Base-by-base conservation (phyloP, 1,140 invertebrate species). In the Aphis gossypii region DNA sequence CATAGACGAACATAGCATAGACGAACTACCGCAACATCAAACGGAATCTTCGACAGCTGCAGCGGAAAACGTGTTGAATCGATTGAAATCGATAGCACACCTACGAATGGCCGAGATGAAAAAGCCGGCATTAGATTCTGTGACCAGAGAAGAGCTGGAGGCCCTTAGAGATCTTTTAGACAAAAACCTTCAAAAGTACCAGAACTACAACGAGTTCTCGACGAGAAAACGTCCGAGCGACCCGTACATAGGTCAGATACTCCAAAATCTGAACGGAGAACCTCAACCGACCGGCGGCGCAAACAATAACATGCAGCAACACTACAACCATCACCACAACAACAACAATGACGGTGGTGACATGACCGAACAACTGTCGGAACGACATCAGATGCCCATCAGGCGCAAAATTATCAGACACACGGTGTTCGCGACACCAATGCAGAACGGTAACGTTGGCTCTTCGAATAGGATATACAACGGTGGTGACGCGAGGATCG, bases 211-310 rank as follows among this genome's bases (percentile, higher is more conserved):
- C 38, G 89, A 60, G 5, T 11, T n/a, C 48, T 30, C 92, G 20
- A 14, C 23, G 1, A 56, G 35, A 25, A 93, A 41, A 93, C 68
- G 92, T 4, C 92, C 82, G 0, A 93, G 44, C 18, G 92, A 93
- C 20, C 92, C 92, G 9, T 93, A 93, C 38, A 93, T 86, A 41
- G 92, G 92, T 8, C 92, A 93, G n/a, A 93, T 93, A 23, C 14
- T 93, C 11, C 35, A 93, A 1, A 56, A 84, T 5, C 35, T 86
- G 25, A 93, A 93, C 92, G 48, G 46, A 23, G 44, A 41, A 25
- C 21, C 21, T 0, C 87, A 56, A 23, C 25, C 48, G 14, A 11
- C 20, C 35, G 51, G 87, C 1, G n/a, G 21, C 30, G 86, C n/a
- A 21, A 21, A 23, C 46, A 20, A 35, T 18, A 88, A 46, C 5